Evolutionary conservation across 2,888 invertebrate species (phyloP).

Genomic region (Campoplex capitator): DNA sequence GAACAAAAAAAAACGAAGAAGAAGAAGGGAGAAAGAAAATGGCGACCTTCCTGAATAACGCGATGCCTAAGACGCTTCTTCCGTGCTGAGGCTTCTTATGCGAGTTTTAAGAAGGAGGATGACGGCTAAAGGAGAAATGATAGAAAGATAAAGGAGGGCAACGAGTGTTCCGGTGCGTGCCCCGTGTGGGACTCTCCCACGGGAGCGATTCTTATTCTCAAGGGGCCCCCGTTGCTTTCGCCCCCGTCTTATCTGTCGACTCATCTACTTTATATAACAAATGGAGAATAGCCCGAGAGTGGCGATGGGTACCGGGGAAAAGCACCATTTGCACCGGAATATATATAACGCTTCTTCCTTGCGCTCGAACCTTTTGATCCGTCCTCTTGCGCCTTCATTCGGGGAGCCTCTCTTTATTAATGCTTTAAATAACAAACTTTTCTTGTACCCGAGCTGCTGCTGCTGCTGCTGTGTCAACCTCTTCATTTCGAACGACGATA

Average conservation of each 20-base stretch:
- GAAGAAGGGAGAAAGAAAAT: slow-evolving; percentile 9
- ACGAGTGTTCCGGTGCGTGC: slow-evolving; percentile 82
- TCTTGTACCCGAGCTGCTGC: background rate
- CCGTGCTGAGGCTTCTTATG: slow-evolving; percentile 44
- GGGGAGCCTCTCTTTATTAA: slow-evolving; percentile 8
- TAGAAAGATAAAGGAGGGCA: slow-evolving; percentile 59
- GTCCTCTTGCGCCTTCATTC: background rate
- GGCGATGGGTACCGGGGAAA: slow-evolving; percentile 37
- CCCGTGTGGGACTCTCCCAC: slow-evolving; percentile 83
- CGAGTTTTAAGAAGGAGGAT: slow-evolving; percentile 60
- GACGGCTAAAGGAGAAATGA: slow-evolving; percentile 57
- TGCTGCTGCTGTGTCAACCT: background rate
- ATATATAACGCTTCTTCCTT: background rate
- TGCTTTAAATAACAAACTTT: slow-evolving; percentile 3
- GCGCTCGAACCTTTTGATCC: slow-evolving; percentile 8
- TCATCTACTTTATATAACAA: slow-evolving; percentile 69
- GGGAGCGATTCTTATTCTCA: slow-evolving; percentile 72
- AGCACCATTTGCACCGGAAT: slow-evolving; percentile 42
- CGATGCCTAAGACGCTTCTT: slow-evolving; percentile 57
- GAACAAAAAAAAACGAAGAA: background rate
- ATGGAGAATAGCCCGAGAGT: slow-evolving; percentile 43
- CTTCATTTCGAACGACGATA: background rate
- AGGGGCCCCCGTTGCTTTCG: slow-evolving; percentile 54
- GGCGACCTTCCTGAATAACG: slow-evolving; percentile 41
- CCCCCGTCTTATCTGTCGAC: slow-evolving; percentile 70